phyloP scores from a whole-genome alignment of 2,888 invertebrate genomes.

The Nebria brevicollis region DNA sequence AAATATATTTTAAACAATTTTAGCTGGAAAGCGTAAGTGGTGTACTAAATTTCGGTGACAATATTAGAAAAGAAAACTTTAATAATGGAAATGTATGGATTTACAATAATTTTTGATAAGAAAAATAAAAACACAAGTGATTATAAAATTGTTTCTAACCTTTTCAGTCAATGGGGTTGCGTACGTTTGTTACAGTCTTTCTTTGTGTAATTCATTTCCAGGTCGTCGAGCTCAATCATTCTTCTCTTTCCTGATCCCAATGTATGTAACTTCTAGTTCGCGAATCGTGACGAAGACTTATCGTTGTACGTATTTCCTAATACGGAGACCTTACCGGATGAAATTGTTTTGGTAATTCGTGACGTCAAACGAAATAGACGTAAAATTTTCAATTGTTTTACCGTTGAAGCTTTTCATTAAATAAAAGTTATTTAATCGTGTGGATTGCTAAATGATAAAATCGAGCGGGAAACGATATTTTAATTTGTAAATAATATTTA shows the following conservation, averaged over 20 bases:
- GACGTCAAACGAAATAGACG: neutral
- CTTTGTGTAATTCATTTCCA: constrained; percentile 36
- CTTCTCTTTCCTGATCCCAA: constrained; percentile 38
- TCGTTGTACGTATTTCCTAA: neutral
- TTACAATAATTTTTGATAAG: neutral
- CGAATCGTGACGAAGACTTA: constrained; percentile 34
- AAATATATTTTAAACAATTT: neutral
- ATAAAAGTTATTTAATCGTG: too few species aligned
- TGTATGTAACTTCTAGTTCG: neutral
- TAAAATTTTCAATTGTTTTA: neutral
- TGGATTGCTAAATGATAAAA: too few species aligned
- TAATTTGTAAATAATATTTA: too few species aligned
- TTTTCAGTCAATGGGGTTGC: neutral
- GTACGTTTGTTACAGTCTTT: constrained; percentile 20
- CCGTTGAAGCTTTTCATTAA: neutral
- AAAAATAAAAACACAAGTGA: neutral
- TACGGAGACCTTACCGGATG: neutral
- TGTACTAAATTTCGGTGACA: too few species aligned
- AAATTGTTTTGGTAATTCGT: constrained; percentile 27
- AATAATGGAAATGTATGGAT: neutral
- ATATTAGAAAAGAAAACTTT: too few species aligned
- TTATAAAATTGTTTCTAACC: constrained; percentile 5
- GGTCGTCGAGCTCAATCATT: constrained; percentile 44
- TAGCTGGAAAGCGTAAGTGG: neutral
- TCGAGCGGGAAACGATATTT: too few species aligned